These are phyloP conservation scores for Lordiphosa andalusiaca DNA, from an alignment of 2,888 invertebrate species.

Conservation along the genomic window DNA sequence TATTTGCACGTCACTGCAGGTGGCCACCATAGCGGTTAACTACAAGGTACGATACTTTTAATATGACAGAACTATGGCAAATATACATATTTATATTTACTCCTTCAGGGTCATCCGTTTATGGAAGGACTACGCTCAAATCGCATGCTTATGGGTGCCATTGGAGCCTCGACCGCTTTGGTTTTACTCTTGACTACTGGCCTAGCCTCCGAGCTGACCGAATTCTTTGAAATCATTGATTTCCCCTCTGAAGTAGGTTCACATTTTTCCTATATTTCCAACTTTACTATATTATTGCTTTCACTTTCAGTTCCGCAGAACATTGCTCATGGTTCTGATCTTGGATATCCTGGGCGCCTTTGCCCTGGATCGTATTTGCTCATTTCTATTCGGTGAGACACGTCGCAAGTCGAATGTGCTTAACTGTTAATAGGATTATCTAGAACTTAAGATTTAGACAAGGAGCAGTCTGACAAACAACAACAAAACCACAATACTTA, in stretches of 20 bases:
- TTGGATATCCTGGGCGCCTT: constrained; percentile 93
- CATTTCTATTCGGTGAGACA: constrained; percentile 93
- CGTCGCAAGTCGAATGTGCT: constrained; percentile 80
- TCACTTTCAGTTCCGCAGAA: constrained; percentile 91
- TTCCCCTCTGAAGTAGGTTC: constrained; percentile 92
- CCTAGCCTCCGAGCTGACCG: constrained; percentile 90
- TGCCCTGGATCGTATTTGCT: constrained; percentile 90
- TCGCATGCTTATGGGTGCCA: constrained; percentile 94
- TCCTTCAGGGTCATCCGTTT: constrained; percentile 94
- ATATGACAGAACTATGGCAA: too few species aligned
- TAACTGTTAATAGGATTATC: constrained; percentile 43
- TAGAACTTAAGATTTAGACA: constrained; percentile 8
- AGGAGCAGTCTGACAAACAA: too few species aligned
- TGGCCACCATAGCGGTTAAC: constrained; percentile 99
- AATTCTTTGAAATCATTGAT: constrained; percentile 96
- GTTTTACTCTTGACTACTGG: constrained; percentile 93
- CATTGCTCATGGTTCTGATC: constrained; percentile 90
- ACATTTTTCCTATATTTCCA: neutral
- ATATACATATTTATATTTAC: too few species aligned
- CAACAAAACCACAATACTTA: constrained; percentile 15
- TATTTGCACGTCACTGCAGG: constrained; percentile 97
- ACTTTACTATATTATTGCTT: constrained; percentile 39
- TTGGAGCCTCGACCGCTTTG: constrained; percentile 89
- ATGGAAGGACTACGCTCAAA: constrained; percentile 98
- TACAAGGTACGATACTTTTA: constrained; percentile 88